phyloP scores from a whole-genome alignment of 2,113 vertebrate genomes.

The Panurus biarmicus region DNA sequence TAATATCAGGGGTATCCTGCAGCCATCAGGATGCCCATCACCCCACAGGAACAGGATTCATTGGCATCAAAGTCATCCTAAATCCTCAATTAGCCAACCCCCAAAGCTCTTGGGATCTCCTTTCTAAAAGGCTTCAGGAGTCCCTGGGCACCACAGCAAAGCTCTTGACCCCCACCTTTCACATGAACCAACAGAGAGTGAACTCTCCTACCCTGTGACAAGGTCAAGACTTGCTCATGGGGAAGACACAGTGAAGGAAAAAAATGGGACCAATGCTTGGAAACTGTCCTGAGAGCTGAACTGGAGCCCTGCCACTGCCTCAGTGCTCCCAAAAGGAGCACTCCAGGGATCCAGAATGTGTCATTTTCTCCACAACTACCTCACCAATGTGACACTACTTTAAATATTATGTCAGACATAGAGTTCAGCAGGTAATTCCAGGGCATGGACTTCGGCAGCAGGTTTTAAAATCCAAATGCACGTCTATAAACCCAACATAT shows the following conservation, averaged over 20 bases:
- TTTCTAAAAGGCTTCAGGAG: not conserved
- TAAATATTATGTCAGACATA: not conserved
- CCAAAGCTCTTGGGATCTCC: not conserved
- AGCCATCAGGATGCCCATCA: not conserved
- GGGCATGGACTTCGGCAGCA: not conserved
- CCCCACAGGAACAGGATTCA: not conserved
- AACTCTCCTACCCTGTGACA: not conserved
- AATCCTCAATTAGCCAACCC: not conserved
- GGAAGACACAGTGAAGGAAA: not conserved
- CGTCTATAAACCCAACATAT: conserved; percentile 66
- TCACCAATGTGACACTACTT: not conserved
- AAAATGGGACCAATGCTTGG: not conserved
- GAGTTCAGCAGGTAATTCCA: conserved; percentile 10
- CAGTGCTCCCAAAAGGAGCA: not conserved
- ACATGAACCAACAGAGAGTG: not conserved
- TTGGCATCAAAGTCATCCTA: not conserved
- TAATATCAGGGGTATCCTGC: not conserved
- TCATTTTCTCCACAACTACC: not conserved
- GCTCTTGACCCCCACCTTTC: not conserved
- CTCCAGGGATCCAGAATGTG: not conserved
- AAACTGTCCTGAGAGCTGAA: not conserved
- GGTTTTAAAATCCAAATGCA: conserved; percentile 35
- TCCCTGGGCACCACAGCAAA: not conserved
- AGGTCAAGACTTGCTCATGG: not conserved
- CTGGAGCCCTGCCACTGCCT: not conserved